A percentile compares a stretch with the other conserved stretches of the same genome.
phyloP scores from a whole-genome alignment of 1,140 invertebrate species.

The Solenopsis fugax region DNA sequence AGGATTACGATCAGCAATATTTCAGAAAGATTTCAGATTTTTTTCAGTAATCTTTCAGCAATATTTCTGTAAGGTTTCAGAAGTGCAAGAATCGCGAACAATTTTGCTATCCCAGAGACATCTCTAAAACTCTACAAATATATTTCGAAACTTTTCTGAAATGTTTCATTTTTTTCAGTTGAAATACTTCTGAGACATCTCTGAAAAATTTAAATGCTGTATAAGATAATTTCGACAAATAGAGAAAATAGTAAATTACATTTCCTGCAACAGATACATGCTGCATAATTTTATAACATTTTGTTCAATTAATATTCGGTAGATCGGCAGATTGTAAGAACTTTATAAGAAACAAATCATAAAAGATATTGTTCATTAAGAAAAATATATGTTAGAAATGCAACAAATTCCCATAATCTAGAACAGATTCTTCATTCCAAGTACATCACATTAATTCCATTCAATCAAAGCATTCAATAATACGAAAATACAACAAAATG shows the following conservation, averaged over 20 bases:
- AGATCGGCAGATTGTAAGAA: neutral
- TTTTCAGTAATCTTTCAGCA: no score
- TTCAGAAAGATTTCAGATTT: no score
- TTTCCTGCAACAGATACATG: neutral
- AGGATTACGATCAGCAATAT: no score
- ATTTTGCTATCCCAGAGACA: no score
- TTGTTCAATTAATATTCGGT: slow-evolving; percentile 12
- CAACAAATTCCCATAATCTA: slow-evolving; percentile 13
- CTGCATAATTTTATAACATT: neutral
- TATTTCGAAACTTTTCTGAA: no score
- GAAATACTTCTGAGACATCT: no score
- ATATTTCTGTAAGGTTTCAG: no score
- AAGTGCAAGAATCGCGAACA: no score
- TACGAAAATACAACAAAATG: slow-evolving; percentile 58
- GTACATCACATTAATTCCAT: slow-evolving; percentile 68
- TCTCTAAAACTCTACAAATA: no score
- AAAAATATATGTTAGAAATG: slow-evolving; percentile 5
- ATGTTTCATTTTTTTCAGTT: no score
- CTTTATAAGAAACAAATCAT: slow-evolving; percentile 24
- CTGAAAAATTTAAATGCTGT: no score
- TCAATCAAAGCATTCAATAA: slow-evolving; percentile 75
- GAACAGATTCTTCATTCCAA: slow-evolving; percentile 52
- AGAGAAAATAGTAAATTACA: slow-evolving; percentile 49
- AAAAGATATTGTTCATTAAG: neutral
- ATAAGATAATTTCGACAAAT: neutral